Base-by-base conservation (phyloP, 2,797 vertebrate species). In the Oreochromis grahami region DNA sequence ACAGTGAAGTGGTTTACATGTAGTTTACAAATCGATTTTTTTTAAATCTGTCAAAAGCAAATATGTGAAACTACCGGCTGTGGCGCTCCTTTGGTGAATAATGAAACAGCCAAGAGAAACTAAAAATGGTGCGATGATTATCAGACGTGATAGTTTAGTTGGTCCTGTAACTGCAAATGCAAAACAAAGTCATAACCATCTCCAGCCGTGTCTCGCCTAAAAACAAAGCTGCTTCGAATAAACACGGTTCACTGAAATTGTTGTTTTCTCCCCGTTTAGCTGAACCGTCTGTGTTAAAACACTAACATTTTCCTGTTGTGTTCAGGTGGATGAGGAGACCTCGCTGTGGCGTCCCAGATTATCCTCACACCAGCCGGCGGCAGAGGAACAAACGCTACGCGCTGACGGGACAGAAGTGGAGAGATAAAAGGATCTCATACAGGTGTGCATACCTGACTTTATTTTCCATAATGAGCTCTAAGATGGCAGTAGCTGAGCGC, bases 341-440 rank as follows among this genome's bases (percentile, higher is more conserved):
- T 87, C 97, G 98, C 19, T 99, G 98, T 78, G 98, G 98, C 21
- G 98, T 99, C 84, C 98, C 98, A 0, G 98, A 99, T 84, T 98
- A 97, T 80, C 98, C 98, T 26, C 97, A 97, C 92, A 93, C 97
- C 87, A 98, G 96, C 91, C 97, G 93, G 3, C 97, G 96, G 83
- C 96, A 97, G 88, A 97, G 98, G 94, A 98, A 97, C 86, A 99
- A 98, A 91, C 98, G 98, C 36, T 99, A 98, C 21, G 98, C 98
- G 1, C 96, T 99, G 88, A 99, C 98, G 3, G 98, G 98, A 13
- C 98, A 99, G 90, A 99, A 98, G 81, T 99, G 98, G 98, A 97
- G 98, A 29, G 98, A 99, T 83, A 99, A 98, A 77, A 98, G 97
- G 92, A 99, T 99, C 91, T 98, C 98, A 32, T 99, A 99, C 97